Percentiles rank a stretch among this genome's conserved stretches.
phyloP scores from a whole-genome alignment of 2,888 invertebrate species.

The Galeruca laticollis region DNA sequence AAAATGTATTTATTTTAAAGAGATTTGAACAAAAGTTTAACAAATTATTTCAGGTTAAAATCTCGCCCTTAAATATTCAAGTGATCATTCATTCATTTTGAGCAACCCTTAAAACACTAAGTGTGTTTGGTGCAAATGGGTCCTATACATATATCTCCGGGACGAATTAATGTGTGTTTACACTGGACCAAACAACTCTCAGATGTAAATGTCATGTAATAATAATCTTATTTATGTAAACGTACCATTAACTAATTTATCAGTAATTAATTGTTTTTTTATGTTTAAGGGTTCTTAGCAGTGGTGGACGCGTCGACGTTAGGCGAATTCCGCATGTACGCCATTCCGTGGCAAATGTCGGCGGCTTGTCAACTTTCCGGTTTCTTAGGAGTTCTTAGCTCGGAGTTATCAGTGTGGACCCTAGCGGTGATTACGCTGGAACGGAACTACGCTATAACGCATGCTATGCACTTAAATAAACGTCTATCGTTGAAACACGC shows the following conservation, averaged over 20 bases:
- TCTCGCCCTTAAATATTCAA: too few relatives aligned
- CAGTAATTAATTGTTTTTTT: not conserved
- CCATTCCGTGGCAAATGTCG: slow-evolving; percentile 98
- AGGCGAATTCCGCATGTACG: slow-evolving; percentile 95
- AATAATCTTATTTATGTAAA: too few relatives aligned
- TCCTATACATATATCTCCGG: too few relatives aligned
- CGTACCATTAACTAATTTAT: not conserved
- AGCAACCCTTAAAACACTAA: too few relatives aligned
- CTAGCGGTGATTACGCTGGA: slow-evolving; percentile 96
- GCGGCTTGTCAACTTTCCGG: slow-evolving; percentile 93
- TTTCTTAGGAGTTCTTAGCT: slow-evolving; percentile 92
- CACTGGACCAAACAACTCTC: too few relatives aligned
- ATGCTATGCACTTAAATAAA: slow-evolving; percentile 97
- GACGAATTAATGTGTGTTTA: too few relatives aligned
- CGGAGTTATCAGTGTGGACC: slow-evolving; percentile 95
- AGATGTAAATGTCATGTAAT: too few relatives aligned
- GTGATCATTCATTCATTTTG: too few relatives aligned
- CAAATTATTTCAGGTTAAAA: too few relatives aligned
- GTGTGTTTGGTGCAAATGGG: too few relatives aligned
- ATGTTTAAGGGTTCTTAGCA: slow-evolving; percentile 83
- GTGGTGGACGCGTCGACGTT: slow-evolving; percentile 96
- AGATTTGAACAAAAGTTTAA: too few relatives aligned
- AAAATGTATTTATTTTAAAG: too few relatives aligned
- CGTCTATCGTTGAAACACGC: slow-evolving; percentile 91
- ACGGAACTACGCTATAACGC: slow-evolving; percentile 96